phyloP scores from a whole-genome alignment of 2,888 invertebrate species.

The Andrena chrysosceles region DNA sequence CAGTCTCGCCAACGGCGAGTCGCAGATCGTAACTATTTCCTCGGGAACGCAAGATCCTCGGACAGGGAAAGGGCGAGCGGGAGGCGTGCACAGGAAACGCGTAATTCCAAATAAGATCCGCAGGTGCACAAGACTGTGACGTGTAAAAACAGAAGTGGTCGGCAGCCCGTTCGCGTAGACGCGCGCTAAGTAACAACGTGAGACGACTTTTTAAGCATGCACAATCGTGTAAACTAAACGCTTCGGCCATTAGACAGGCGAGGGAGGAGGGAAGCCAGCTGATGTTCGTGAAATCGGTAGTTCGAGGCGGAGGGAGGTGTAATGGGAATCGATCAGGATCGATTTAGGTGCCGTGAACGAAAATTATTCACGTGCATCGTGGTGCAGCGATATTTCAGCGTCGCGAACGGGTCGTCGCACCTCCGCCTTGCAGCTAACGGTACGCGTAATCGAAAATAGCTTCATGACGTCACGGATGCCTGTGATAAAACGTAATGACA shows the following conservation, averaged over 20 bases:
- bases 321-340: background rate
- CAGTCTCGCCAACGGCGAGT: conserved; percentile 5
- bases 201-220: background rate
- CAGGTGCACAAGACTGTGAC: conserved; percentile 63
- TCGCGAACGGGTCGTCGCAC: conserved; percentile 35
- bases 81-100: conserved; percentile 55
- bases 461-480: conserved; percentile 50
- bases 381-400: conserved; percentile 23
- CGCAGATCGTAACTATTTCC: conserved; percentile 30
- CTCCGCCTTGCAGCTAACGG: conserved; percentile 45
- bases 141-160: conserved; percentile 44
- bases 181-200: conserved; percentile 8
- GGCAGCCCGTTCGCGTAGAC: background rate
- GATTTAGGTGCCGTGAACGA: background rate
- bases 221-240: background rate
- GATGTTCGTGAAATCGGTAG: background rate
- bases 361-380: conserved; percentile 20
- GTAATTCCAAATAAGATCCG: conserved; percentile 67
- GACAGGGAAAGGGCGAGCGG: conserved; percentile 22
- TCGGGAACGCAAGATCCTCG: conserved; percentile 19
- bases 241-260: background rate
- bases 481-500: conserved; percentile 61
- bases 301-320: background rate
- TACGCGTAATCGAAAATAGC: conserved; percentile 62
- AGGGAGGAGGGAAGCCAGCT: background rate